Evolutionary conservation across 2,888 invertebrate species (phyloP).

Genomic region (Oscheius sp.): DNA sequence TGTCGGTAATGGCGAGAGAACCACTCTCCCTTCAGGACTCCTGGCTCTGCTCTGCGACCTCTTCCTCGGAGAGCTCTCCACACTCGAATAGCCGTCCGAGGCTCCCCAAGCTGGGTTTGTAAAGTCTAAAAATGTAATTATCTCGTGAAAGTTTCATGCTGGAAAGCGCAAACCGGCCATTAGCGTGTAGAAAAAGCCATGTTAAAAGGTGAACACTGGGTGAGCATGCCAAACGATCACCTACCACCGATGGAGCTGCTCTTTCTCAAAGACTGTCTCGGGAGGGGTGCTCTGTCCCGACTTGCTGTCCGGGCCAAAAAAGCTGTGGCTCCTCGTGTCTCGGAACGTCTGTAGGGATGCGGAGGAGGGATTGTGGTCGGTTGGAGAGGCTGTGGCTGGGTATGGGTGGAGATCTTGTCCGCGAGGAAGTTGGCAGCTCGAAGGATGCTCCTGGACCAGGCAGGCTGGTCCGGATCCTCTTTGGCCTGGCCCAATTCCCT

Average conservation of each 20-base stretch:
- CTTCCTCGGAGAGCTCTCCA: conserved; percentile 54
- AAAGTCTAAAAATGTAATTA: conserved; percentile 42
- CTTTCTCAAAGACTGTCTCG: conserved; percentile 1
- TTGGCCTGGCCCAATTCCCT: conserved; percentile 35
- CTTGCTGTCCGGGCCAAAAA: background rate
- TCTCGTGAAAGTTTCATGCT: background rate
- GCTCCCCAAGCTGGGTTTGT: conserved; percentile 53
- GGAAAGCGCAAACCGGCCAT: background rate
- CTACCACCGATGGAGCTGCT: conserved; percentile 37
- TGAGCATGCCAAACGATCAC: conserved; percentile 9
- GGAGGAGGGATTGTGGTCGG: conserved; percentile 16
- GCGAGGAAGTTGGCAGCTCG: conserved; percentile 68
- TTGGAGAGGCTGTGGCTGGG: background rate
- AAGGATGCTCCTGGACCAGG: conserved; percentile 67
- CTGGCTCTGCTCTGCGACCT: conserved; percentile 50
- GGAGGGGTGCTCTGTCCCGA: background rate
- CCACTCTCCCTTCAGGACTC: conserved; percentile 55
- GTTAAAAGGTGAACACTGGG: background rate
- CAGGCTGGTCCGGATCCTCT: conserved; percentile 48
- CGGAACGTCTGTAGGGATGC: conserved; percentile 32
- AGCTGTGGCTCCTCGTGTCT: conserved; percentile 29
- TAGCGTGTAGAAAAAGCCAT: background rate
- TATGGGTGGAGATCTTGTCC: conserved; percentile 59
- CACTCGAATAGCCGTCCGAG: conserved; percentile 51
- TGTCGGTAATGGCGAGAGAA: conserved; percentile 74